phyloP scores from a whole-genome alignment of 2,888 invertebrate genomes.

The Eristalis pertinax region DNA sequence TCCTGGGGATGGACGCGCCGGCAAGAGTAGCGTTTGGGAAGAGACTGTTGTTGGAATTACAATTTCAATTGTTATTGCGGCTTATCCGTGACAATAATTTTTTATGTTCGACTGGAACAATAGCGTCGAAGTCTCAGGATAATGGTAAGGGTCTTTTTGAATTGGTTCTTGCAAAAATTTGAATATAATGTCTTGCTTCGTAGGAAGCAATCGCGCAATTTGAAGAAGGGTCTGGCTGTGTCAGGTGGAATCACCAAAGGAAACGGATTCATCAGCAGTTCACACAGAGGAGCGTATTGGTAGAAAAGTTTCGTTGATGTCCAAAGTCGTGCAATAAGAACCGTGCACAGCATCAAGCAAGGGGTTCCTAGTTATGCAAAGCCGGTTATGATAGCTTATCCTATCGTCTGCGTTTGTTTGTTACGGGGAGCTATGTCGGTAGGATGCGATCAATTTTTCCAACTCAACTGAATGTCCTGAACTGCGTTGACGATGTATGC shows the following conservation, averaged over 20 bases:
- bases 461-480: too few species aligned
- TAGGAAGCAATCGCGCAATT: not conserved
- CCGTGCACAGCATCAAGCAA: too few species aligned
- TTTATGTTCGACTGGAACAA: conserved; percentile 32
- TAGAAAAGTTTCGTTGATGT: too few species aligned
- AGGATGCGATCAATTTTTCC: too few species aligned
- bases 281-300: too few species aligned
- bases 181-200: not conserved
- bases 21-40: not conserved
- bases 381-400: too few species aligned
- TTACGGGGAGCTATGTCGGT: too few species aligned
- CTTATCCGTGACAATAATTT: conserved; percentile 58
- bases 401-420: too few species aligned
- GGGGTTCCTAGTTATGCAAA: too few species aligned
- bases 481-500: too few species aligned
- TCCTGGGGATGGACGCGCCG: not conserved
- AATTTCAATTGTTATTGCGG: conserved; percentile 51
- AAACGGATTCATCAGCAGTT: too few species aligned
- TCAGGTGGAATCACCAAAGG: not conserved
- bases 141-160: not conserved
- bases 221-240: not conserved
- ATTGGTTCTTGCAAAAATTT: not conserved
- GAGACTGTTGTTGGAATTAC: conserved; percentile 16
- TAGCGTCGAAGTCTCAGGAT: not conserved
- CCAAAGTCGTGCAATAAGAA: too few species aligned